Evolutionary conservation across 2,113 vertebrate species (phyloP).

Genomic region (Protomyctophum bolini): DNA sequence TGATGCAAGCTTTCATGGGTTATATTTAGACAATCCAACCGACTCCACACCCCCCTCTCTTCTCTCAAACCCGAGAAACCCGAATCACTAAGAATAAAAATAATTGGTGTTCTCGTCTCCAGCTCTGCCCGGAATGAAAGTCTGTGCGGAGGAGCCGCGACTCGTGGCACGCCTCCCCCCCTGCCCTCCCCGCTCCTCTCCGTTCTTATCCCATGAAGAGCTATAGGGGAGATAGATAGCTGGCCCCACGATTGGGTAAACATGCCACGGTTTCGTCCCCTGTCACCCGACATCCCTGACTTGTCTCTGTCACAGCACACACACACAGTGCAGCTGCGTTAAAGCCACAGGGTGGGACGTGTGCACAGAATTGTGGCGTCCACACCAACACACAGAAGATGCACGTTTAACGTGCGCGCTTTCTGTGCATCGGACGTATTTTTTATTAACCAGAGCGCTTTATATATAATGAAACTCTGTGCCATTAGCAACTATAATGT

Average conservation of each 20-base stretch:
- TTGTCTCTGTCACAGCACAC: conserved; percentile 30
- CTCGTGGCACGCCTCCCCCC: conserved; percentile 41
- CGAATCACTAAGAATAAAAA: conserved; percentile 72
- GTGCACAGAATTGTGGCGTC: conserved; percentile 6
- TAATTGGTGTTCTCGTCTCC: conserved; percentile 71
- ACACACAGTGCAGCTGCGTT: conserved; percentile 14
- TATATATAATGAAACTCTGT: background rate
- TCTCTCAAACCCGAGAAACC: conserved; percentile 51
- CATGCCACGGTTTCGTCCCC: conserved; percentile 52
- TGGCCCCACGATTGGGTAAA: conserved; percentile 31
- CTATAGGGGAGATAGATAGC: conserved; percentile 14
- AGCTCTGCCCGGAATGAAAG: conserved; percentile 58
- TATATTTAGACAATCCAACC: conserved; percentile 58
- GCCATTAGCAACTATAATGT: conserved; percentile 28
- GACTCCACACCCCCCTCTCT: conserved; percentile 45
- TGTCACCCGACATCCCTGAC: conserved; percentile 44
- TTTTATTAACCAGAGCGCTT: conserved; percentile 8
- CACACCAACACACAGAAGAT: conserved; percentile 15
- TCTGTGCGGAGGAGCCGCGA: conserved; percentile 52
- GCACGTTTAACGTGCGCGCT: conserved; percentile 2
- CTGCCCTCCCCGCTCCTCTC: background rate
- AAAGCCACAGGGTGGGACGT: conserved; percentile 27
- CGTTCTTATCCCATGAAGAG: conserved; percentile 37
- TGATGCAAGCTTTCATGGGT: conserved; percentile 43
- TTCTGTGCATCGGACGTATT: conserved; percentile 16